These are phyloP conservation scores for Pristionchus entomophagus DNA, from an alignment of 2,888 invertebrate genomes.

Conservation along the genomic window DNA sequence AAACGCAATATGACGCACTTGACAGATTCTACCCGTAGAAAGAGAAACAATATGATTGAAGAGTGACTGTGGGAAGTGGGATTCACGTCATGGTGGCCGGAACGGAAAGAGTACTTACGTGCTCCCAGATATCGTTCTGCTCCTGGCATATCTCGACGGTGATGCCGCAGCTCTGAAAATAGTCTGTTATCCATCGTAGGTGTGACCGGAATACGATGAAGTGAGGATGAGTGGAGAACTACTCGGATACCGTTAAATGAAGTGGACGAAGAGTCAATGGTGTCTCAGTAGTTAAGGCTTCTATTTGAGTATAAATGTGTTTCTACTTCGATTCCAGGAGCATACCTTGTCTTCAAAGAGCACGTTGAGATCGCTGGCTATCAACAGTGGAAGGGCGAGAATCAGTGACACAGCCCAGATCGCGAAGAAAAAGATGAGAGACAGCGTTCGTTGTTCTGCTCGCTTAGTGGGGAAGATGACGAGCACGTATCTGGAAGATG, in stretches of 20 bases:
- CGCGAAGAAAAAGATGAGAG: conserved; percentile 77
- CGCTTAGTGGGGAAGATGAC: conserved; percentile 75
- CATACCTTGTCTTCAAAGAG: conserved; percentile 64
- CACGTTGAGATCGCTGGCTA: conserved; percentile 70
- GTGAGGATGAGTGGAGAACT: no score
- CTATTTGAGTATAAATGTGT: conserved; percentile 8
- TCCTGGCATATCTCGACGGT: conserved; percentile 72
- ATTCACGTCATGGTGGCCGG: no score
- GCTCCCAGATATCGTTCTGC: conserved; percentile 74
- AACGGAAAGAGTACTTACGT: conserved; percentile 55
- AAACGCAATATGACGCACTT: no score
- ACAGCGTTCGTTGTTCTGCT: conserved; percentile 77
- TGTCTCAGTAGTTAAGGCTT: no score
- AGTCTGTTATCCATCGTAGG: no score
- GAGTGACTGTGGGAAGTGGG: no score
- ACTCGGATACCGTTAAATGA: no score
- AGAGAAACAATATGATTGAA: no score
- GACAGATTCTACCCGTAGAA: no score
- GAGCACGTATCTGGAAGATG: conserved; percentile 71
- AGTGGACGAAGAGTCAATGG: no score
- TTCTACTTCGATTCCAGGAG: no score
- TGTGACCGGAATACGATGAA: no score
- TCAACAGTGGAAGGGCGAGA: conserved; percentile 70
- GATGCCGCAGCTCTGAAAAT: conserved; percentile 60
- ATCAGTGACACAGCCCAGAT: conserved; percentile 79